Percentiles rank a stretch among this genome's conserved stretches.
These are phyloP conservation scores for Teleiodes luculella DNA, from an alignment of 2,888 invertebrate genomes.

Conservation along the genomic window DNA sequence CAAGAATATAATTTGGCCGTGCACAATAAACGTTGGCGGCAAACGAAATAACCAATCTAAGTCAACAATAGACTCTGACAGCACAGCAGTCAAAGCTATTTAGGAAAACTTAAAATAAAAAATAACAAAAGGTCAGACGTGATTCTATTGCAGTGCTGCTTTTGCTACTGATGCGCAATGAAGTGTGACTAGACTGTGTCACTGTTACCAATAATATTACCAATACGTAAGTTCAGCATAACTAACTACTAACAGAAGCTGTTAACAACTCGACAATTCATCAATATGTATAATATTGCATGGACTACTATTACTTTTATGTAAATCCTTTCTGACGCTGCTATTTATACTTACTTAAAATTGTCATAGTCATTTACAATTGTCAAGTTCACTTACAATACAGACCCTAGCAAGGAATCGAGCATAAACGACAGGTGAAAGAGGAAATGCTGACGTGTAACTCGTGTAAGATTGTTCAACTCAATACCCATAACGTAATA, in stretches of 20 bases:
- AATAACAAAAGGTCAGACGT: conserved; percentile 63
- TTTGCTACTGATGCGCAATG: conserved; percentile 41
- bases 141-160: conserved; percentile 48
- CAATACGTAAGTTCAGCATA: neutral
- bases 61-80: conserved; percentile 53
- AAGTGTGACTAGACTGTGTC: neutral
- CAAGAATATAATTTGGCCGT: conserved; percentile 37
- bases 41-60: conserved; percentile 49
- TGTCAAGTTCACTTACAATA: too few species aligned
- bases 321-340: too few species aligned
- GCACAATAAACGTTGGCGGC: conserved; percentile 42
- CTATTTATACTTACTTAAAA: too few species aligned
- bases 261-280: too few species aligned
- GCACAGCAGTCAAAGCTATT: conserved; percentile 41
- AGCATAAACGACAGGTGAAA: neutral
- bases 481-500: too few species aligned
- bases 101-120: conserved; percentile 36
- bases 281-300: too few species aligned
- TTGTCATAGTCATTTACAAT: too few species aligned
- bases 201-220: neutral
- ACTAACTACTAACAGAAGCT: too few species aligned
- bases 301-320: too few species aligned
- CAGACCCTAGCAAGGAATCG: too few species aligned
- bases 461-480: too few species aligned
- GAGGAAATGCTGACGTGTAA: neutral